These are phyloP conservation scores for Drosophila ohnishii DNA, from an alignment of 1,140 invertebrate genomes.

Conservation along the genomic window DNA sequence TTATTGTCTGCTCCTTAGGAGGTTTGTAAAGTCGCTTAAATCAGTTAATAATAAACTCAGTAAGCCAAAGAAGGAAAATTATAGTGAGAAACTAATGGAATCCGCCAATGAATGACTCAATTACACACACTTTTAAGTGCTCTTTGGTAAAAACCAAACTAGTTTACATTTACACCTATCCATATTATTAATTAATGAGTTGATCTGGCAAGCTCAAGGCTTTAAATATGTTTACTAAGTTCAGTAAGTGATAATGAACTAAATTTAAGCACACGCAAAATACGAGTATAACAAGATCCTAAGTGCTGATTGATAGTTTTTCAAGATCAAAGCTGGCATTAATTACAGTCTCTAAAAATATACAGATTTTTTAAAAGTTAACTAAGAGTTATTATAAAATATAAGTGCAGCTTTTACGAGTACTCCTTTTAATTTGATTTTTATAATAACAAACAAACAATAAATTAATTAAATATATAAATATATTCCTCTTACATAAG, in stretches of 20 bases:
- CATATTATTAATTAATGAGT: conserved; percentile 32
- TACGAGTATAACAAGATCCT: conserved; percentile 1
- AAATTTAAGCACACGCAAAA: conserved; percentile 11
- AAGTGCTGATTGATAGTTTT: conserved; percentile 2
- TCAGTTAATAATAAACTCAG: conserved; percentile 57
- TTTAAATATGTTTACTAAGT: not conserved
- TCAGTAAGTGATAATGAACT: conserved; percentile 37
- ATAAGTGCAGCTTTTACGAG: not conserved
- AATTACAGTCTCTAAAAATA: not conserved
- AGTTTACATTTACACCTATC: conserved; percentile 30
- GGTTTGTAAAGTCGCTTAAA: conserved; percentile 43
- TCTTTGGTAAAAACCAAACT: not conserved
- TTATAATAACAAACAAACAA: not conserved
- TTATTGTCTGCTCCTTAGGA: conserved; percentile 61
- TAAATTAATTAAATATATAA: not conserved
- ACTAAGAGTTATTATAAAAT: too few species aligned
- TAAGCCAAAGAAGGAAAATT: conserved; percentile 50
- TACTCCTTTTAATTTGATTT: not conserved
- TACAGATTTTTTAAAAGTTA: not conserved
- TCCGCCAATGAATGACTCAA: conserved; percentile 1
- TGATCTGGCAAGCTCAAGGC: conserved; percentile 37
- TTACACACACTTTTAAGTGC: conserved; percentile 4
- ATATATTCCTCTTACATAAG: conserved; percentile 6
- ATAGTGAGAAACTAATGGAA: not conserved
- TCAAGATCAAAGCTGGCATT: conserved; percentile 28